These are phyloP conservation scores for Caenorhabditis latens DNA, from an alignment of 1,140 invertebrate genomes.

Conservation along the genomic window DNA sequence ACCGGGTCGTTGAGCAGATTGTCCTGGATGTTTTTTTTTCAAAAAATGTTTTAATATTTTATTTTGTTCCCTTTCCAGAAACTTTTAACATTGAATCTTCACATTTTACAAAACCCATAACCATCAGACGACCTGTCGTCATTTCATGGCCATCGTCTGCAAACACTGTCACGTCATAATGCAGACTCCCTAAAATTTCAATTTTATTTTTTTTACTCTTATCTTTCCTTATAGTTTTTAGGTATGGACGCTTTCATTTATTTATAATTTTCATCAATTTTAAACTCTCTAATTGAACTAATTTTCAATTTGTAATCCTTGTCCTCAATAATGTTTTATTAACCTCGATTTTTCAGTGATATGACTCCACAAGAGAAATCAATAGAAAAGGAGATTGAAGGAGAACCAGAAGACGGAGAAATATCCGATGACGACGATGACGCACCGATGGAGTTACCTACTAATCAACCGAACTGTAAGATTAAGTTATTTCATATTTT, in stretches of 20 bases:
- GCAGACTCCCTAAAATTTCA: background rate
- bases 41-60: too few relatives aligned
- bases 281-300: too few relatives aligned
- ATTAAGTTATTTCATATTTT: background rate
- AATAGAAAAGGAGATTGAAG: background rate
- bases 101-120: too few relatives aligned
- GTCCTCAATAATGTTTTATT: too few relatives aligned
- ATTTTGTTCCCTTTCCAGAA: too few relatives aligned
- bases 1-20: too few relatives aligned
- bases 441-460: constrained; percentile 1
- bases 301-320: too few relatives aligned
- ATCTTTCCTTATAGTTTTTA: background rate
- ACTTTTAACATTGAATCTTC: too few relatives aligned
- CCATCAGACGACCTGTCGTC: background rate
- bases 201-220: background rate
- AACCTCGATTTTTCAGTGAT: background rate
- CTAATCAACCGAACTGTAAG: constrained; percentile 20
- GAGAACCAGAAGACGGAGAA: constrained; percentile 3
- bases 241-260: too few relatives aligned
- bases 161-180: background rate
- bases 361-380: background rate
- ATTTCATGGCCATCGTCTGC: background rate
- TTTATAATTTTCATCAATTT: too few relatives aligned
- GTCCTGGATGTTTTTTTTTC: too few relatives aligned
- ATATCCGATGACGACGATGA: constrained; percentile 35